phyloP scores from a whole-genome alignment of 2,888 invertebrate species.

The Toxonevra muliebris region DNA sequence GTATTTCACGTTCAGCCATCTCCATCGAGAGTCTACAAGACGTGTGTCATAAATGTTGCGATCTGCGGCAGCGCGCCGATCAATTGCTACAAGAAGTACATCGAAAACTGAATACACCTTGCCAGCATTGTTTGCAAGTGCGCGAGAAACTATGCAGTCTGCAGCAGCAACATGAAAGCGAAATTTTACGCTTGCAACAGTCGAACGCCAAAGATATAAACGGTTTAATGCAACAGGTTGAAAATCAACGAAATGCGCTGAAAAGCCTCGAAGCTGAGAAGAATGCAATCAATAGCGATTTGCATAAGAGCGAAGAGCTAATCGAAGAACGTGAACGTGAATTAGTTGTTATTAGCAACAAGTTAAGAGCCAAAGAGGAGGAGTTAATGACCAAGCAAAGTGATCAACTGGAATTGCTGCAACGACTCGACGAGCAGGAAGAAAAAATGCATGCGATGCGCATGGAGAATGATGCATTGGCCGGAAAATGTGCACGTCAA shows the following conservation, averaged over 20 bases:
- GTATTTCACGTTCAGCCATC: conserved; percentile 48
- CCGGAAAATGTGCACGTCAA: conserved; percentile 58
- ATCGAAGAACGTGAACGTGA: conserved; percentile 60
- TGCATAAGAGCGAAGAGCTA: conserved; percentile 57
- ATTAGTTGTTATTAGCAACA: conserved; percentile 46
- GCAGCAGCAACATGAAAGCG: conserved; percentile 61
- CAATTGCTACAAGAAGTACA: conserved; percentile 62
- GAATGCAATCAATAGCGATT: conserved; percentile 50
- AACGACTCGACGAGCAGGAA: conserved; percentile 48
- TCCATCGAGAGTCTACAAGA: conserved; percentile 66
- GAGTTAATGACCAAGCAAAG: conserved; percentile 51
- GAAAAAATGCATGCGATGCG: conserved; percentile 46
- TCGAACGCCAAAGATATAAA: conserved; percentile 58
- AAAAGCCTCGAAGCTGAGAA: conserved; percentile 50
- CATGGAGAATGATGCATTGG: conserved; percentile 50
- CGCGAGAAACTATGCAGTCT: conserved; percentile 65
- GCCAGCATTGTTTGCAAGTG: conserved; percentile 66
- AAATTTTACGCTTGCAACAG: conserved; percentile 62
- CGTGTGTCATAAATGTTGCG: conserved; percentile 70
- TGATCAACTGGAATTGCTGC: conserved; percentile 48
- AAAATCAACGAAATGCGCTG: conserved; percentile 49
- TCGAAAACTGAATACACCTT: conserved; percentile 57
- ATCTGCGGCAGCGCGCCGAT: conserved; percentile 68
- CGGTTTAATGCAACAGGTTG: conserved; percentile 51
- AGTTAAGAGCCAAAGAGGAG: conserved; percentile 53